Percentiles rank a stretch among this genome's conserved stretches.
Conservation (phyloP, 2,888 invertebrate genomes). For the Drosophila nr. medialis region DNA sequence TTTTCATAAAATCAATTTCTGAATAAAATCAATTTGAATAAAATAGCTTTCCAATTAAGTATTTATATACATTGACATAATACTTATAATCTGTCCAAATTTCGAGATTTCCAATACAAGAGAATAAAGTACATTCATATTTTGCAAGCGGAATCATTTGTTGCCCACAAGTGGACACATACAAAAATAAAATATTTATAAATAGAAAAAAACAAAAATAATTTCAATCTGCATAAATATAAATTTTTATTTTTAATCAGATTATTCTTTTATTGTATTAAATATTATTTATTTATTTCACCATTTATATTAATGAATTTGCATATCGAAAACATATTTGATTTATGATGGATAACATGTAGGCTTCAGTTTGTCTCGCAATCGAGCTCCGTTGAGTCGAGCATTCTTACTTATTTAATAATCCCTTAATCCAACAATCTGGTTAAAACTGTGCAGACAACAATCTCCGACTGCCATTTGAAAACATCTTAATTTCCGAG, state of each 20-base stretch:
- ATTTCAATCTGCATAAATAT: background rate
- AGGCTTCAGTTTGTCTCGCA: background rate
- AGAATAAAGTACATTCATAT: no score
- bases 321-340: background rate
- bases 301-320: background rate
- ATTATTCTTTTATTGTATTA: background rate
- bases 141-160: background rate
- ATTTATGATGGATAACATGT: background rate
- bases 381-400: background rate
- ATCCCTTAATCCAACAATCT: background rate
- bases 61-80: background rate
- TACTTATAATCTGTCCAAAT: background rate
- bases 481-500: background rate
- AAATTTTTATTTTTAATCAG: background rate
- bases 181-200: background rate
- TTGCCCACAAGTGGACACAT: accelerated
- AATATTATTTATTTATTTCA: no score
- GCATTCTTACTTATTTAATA: background rate
- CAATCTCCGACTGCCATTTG: background rate
- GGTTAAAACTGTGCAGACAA: background rate
- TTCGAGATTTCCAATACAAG: background rate
- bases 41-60: accelerated
- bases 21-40: background rate
- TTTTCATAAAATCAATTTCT: background rate
- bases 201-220: background rate